Evolutionary conservation across 2,888 invertebrate genomes (phyloP), one percentile per base, ranked within the genome.

Genomic region (Cosmopolites sordidus): DNA sequence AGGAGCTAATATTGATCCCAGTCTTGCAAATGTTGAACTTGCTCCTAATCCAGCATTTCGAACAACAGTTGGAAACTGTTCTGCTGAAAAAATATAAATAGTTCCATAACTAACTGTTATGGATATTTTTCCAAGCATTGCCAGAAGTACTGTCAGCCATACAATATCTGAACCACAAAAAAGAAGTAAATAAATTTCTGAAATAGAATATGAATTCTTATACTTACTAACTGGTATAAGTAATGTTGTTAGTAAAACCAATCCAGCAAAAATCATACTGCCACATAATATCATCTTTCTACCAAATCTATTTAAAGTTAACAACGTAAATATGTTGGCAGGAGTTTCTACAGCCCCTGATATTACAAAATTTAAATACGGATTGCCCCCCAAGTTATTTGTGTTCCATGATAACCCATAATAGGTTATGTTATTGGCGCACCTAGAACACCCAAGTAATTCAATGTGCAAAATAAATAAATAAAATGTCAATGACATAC

Each of bases 371-470:
- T 87, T 89, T n/a, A 87, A 62, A 62, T 84, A 83, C 49, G 81
- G 81, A 69, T 87, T 85, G 18, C 84, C 86, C 5, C 84, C 86
- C 46, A 89, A 78, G 65, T 80, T 83, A 43, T 82, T 83, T 2
- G 86, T 83, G 66, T 84, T 86, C 83, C 88, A 84, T 0, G 87
- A 87, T 5, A 89, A 73, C 0, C 88, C 89, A 65, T 89, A 89
- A 71, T 89, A 89, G 6, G 86, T 84, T 53, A 84, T 83, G 63
- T 86, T 86, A 66, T 84, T 86, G 14, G 86, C 87, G 69, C 87
- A 83, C 88, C 87, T 87, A 66, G 79, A 44, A 29, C 2, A 5
- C 8, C 8, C 22, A 22, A 5, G 22, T 22, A 22, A 22, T 22
- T 22, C 3, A 22, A 22, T 8, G 8, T 22, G 3, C 8, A 8